Base-by-base conservation (phyloP, 2,888 invertebrate genomes). In the Cephus runcator region DNA sequence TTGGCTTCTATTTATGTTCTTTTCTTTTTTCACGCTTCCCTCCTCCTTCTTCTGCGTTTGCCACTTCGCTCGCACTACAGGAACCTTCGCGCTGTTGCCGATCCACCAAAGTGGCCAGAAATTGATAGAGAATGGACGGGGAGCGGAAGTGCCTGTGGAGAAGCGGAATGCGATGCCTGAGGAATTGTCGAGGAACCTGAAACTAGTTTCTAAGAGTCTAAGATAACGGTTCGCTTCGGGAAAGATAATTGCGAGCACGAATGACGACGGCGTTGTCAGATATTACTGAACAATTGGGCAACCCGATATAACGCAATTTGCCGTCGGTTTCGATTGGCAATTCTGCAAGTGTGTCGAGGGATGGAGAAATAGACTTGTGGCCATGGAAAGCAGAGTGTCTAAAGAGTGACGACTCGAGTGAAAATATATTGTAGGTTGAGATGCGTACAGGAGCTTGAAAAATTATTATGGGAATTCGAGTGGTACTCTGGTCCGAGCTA, bases 21-120 rank as follows among this genome's bases (percentile, higher is more conserved):
- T 36, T 56, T 34, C 71, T 34, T 75, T 69, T 36, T 31, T 68
- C 68, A 40, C 75, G 34, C 33, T 77, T 34, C 36, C 35, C 76
- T 36, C 15, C 30, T 35, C 31, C 33, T 12, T 69, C 34, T 15
- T 40, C 73, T 75, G 9, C 23, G 23, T 23, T 23, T 9, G 9
- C 15, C 23, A 2, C 40, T 56, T 56, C 0, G 23, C 9, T 56
- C 15, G 36, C 36, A 36, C 36, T 12, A 4, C 3, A 4, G 36
- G 12, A 40, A 12, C 36, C 15, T 40, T 40, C 36, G 56, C 56
- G 23, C 56, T 23, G 56, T 23, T 56, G 56, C 56, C 56, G 23
- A 56, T 56, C 56, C 23, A 23, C 2, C 40, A 56, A 6, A 23
- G 56, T 56, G 56, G 1, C 6, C 23, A 0, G 56, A 56, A 6